Conservation (phyloP, 1,140 invertebrate genomes). For the Cyclina sinensis region DNA sequence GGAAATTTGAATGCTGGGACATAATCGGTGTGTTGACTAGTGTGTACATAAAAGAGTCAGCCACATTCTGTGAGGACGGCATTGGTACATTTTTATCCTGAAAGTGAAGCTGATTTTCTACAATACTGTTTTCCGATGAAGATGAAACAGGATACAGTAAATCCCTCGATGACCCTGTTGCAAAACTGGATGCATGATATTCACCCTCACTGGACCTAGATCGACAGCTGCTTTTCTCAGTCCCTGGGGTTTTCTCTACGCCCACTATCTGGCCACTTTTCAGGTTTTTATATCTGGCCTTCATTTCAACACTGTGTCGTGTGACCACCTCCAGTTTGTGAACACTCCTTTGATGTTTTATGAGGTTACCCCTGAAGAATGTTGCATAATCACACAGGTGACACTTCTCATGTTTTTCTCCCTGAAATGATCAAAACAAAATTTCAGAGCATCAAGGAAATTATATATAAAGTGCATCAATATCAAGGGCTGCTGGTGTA, state of each 20-base stretch:
- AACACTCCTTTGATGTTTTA: slow-evolving; percentile 51
- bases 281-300: slow-evolving; percentile 50
- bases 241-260: background rate
- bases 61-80: background rate
- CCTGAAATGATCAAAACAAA: slow-evolving; percentile 15
- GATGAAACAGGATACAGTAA: background rate
- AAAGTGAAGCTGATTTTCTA: background rate
- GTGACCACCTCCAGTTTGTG: slow-evolving; percentile 53
- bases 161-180: background rate
- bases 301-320: slow-evolving; percentile 53
- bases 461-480: too few relatives aligned
- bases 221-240: background rate
- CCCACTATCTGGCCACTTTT: slow-evolving; percentile 56
- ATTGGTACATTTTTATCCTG: background rate
- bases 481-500: too few relatives aligned
- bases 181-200: background rate
- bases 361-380: slow-evolving; percentile 52
- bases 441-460: background rate
- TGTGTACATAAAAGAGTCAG: background rate
- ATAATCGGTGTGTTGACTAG: background rate
- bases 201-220: background rate
- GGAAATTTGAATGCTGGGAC: slow-evolving; percentile 1
- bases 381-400: slow-evolving; percentile 55
- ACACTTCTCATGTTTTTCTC: slow-evolving; percentile 49
- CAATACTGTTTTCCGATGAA: background rate